Base-by-base conservation (phyloP, 2,888 invertebrate genomes). In the Colostygia pectinataria region DNA sequence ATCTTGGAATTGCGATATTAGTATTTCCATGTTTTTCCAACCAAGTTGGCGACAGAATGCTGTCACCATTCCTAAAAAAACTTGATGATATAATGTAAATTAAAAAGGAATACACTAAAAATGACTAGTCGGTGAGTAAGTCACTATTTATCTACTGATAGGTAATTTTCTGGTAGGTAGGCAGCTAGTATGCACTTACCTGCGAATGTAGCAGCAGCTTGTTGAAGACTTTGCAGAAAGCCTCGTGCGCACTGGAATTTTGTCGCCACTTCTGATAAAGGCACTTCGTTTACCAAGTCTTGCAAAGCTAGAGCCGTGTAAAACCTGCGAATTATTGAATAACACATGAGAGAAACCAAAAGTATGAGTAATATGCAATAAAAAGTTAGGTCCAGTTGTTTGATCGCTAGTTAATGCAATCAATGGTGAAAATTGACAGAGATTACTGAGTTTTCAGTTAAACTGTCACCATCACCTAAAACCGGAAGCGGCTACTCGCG, bases 161-260 rank as follows among this genome's bases (percentile, higher is more conserved):
- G n/a, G n/a, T n/a, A n/a, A n/a, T n/a, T n/a, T n/a, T n/a, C n/a
- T n/a, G n/a, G n/a, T n/a, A n/a, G n/a, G n/a, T n/a, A n/a, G n/a
- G n/a, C n/a, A n/a, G n/a, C n/a, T n/a, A n/a, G 25, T 25, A 25
- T 3, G n/a, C 25, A 60, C 55, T 58, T 71, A 95, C 96, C 96
- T 44, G 99, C 98, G 92, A 98, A 99, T 24, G 98, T 97, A 24
- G 99, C 95, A 1, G 99, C 95, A 46, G 96, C 95, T 80, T 98
- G 98, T 81, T 99, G 99, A 18, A 99, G 91, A 47, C 96, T 94
- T 87, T 99, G 99, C 13, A 99, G 85, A 81, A 97, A 93, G 8
- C 99, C 99, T 42, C 98, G 93, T 44, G 95, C 94, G 68, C 97
- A 96, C 63, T 93, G 94, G 76, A 95, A 99, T 77, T 97, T 98